These are phyloP conservation scores for Enoplosus armatus DNA, from an alignment of 2,797 vertebrate genomes.

Conservation along the genomic window DNA sequence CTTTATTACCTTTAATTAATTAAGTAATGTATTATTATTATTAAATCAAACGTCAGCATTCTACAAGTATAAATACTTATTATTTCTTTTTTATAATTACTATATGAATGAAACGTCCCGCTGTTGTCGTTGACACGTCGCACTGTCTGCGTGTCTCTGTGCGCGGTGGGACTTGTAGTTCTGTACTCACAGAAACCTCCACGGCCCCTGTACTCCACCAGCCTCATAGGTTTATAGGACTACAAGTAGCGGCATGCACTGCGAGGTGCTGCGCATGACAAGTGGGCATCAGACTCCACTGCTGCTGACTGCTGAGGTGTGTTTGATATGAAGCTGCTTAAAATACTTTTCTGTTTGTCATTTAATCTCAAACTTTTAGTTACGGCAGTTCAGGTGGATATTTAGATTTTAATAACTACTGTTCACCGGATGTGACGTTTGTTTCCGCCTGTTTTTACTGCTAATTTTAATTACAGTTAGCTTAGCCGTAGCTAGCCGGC, in stretches of 20 bases:
- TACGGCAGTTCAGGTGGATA: rapidly evolving
- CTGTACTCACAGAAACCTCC: rapidly evolving
- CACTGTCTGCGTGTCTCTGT: background rate
- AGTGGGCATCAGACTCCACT: background rate
- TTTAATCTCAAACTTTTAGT: rapidly evolving
- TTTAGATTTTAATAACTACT: rapidly evolving
- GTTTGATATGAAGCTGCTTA: background rate
- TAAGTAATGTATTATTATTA: background rate
- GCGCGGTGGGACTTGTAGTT: slow-evolving; percentile 53
- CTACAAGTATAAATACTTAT: background rate
- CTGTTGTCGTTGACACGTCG: slow-evolving; percentile 54
- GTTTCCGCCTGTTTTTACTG: background rate
- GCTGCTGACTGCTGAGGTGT: slow-evolving; percentile 35
- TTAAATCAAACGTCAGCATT: background rate
- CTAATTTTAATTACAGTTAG: background rate
- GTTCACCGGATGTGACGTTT: background rate
- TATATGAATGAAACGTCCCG: slow-evolving; percentile 32
- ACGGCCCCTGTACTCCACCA: rapidly evolving
- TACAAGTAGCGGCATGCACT: slow-evolving; percentile 56
- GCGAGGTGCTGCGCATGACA: slow-evolving; percentile 22
- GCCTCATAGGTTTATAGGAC: background rate
- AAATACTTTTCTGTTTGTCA: rapidly evolving
- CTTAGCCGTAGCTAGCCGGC: slow-evolving; percentile 22
- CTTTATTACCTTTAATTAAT: background rate
- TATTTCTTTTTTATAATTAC: background rate